Evolutionary conservation across 2,113 vertebrate genomes (phyloP).

Genomic region (Anser brachyrhynchus): DNA sequence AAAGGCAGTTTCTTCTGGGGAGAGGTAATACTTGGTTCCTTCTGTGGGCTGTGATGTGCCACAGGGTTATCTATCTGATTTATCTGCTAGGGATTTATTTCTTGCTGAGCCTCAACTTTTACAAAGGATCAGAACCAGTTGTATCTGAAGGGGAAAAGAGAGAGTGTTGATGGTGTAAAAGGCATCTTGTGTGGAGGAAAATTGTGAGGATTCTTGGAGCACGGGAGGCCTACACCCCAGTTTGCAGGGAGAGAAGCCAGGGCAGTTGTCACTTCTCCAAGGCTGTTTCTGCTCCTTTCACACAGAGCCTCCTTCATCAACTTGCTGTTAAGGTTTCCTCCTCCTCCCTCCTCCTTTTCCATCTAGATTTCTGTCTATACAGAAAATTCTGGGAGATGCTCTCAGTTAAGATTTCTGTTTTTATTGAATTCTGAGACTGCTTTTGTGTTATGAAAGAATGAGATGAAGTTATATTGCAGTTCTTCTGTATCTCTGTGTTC

Average conservation of each 20-base stretch:
- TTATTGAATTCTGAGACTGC: not conserved
- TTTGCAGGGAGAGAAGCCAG: not conserved
- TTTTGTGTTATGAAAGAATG: not conserved
- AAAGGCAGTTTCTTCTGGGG: not conserved
- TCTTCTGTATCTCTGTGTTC: not conserved
- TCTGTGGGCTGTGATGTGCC: not conserved
- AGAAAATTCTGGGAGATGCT: not conserved
- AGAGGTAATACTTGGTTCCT: not conserved
- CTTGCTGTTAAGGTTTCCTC: not conserved
- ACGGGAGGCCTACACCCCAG: not conserved
- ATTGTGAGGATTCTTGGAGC: not conserved
- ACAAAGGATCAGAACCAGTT: not conserved
- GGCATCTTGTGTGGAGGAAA: too few species aligned
- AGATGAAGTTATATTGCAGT: not conserved
- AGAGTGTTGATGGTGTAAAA: not conserved
- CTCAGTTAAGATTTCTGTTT: not conserved
- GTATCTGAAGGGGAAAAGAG: not conserved
- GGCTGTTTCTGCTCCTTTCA: not conserved
- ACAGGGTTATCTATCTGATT: not conserved
- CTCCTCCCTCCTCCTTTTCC: not conserved
- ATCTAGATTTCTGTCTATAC: not conserved
- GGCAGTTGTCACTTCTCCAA: not conserved
- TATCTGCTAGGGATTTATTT: not conserved
- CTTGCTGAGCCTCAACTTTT: not conserved
- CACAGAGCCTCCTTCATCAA: not conserved